Conservation (phyloP, 2,888 invertebrate genomes). For the Autographa gamma region DNA sequence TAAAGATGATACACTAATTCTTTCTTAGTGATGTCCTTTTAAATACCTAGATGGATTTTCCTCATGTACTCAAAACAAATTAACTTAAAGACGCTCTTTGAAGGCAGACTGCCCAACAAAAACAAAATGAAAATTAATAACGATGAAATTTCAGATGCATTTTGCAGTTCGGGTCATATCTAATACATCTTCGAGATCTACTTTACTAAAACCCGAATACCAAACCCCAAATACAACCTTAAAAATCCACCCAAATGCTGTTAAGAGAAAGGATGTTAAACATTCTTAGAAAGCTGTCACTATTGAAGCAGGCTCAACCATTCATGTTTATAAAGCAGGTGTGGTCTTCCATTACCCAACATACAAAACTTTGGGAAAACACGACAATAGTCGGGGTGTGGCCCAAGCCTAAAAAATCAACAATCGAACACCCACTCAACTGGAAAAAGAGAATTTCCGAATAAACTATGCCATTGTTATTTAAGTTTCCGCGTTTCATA, state of each 20-base stretch:
- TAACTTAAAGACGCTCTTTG: too few species aligned
- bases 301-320: conserved; percentile 23
- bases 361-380: conserved; percentile 64
- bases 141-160: too few species aligned
- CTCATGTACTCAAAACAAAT: too few species aligned
- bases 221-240: conserved; percentile 12
- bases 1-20: background rate
- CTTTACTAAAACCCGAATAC: background rate
- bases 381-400: conserved; percentile 73
- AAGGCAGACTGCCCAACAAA: too few species aligned
- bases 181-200: conserved; percentile 4
- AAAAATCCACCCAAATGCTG: conserved; percentile 17
- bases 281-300: conserved; percentile 34
- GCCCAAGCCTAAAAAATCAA: conserved; percentile 68
- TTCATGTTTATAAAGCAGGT: conserved; percentile 27
- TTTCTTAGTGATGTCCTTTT: too few species aligned
- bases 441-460: conserved; percentile 75
- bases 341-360: conserved; percentile 42
- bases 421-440: conserved; percentile 73
- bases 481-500: conserved; percentile 54
- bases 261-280: conserved; percentile 26
- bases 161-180: background rate
- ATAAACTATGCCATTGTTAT: conserved; percentile 65
- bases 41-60: too few species aligned
- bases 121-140: too few species aligned